A percentile compares a stretch with the other conserved stretches of the same genome.
Evolutionary conservation across 2,797 vertebrate genomes (phyloP).

Genomic region (Buceros bicornis): DNA sequence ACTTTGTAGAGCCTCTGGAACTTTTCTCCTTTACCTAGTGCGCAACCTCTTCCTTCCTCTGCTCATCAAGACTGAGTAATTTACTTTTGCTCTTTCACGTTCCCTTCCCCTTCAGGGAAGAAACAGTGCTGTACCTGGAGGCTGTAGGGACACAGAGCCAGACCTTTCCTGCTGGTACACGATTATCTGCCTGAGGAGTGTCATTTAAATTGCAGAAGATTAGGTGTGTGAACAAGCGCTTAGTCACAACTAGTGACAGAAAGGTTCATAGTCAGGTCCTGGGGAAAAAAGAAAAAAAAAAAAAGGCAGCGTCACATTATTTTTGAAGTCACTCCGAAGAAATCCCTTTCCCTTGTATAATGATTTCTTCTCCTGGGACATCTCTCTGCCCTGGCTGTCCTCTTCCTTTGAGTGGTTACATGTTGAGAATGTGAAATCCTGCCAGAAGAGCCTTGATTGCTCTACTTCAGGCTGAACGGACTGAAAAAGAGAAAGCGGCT

Average conservation of each 20-base stretch:
- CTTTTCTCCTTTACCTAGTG: neutral
- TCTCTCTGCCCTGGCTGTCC: slow-evolving; percentile 18
- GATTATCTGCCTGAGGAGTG: neutral
- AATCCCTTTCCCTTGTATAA: slow-evolving; percentile 17
- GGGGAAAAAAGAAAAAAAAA: too few species aligned
- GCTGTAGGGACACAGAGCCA: neutral
- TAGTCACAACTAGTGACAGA: neutral
- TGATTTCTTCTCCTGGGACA: slow-evolving; percentile 37
- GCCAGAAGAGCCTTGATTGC: slow-evolving; percentile 41
- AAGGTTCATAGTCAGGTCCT: neutral
- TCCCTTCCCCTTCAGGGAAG: neutral
- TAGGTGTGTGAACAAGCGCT: neutral
- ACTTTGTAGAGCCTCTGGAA: neutral
- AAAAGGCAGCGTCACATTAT: neutral
- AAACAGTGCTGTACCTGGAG: neutral
- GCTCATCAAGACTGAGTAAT: neutral
- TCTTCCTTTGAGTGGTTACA: slow-evolving; percentile 43
- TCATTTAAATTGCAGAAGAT: neutral
- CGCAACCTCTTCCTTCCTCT: neutral
- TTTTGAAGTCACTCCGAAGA: neutral
- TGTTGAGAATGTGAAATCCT: slow-evolving; percentile 20
- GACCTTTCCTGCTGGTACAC: neutral
- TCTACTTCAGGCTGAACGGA: slow-evolving; percentile 41
- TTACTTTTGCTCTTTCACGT: neutral
- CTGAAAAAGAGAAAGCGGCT: neutral